Evolutionary conservation across 2,797 vertebrate genomes (phyloP), one percentile per base, ranked within the genome.

Genomic region (Alosa sapidissima): DNA sequence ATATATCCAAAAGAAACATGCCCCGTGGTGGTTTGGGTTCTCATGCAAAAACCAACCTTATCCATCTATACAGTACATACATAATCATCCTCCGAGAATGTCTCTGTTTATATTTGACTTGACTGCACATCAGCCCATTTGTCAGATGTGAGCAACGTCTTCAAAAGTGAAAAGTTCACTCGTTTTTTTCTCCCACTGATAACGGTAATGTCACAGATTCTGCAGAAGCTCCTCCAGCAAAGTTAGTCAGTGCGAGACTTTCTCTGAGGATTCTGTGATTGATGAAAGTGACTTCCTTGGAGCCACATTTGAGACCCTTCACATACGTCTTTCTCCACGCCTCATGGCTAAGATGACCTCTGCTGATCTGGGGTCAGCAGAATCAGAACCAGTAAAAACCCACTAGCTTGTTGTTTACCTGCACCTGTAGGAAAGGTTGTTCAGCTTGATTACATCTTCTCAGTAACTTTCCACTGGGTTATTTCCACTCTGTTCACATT

Each of bases 121-220:
- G 68, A 78, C 41, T 47, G 72, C 16, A 5, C 16, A 78, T 78
- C 72, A 19, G 14, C 72, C 41, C 5, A 78, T 47, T 47, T 78
- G 72, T 47, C 72, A 78, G 14, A 47, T 78, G 1, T 47, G 41
- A 47, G 41, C 36, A 78, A 16, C 41, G 5, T 78, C 72, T 78
- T 45, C 1, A 36, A 78, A 45, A 78, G 72, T 78, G 72, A 78
- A 78, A 78, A 78, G 72, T 78, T 78, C 72, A 78, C 5, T 78
- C 6, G 41, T 78, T 78, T 72, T 72, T 72, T 45, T 14, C 7
- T 2, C 10, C 7, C 72, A 45, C 5, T 21, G 41, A 78, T 65
- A 65, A 24, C n/a, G 5, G 60, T 78, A 47, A 21, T 78, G 65
- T 72, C 65, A 72, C 33, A 16, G 28, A 72, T 41, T 72, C 65